Conservation (phyloP, 64 coral and sea anemone genomes). For the Acropora tenuis region DNA sequence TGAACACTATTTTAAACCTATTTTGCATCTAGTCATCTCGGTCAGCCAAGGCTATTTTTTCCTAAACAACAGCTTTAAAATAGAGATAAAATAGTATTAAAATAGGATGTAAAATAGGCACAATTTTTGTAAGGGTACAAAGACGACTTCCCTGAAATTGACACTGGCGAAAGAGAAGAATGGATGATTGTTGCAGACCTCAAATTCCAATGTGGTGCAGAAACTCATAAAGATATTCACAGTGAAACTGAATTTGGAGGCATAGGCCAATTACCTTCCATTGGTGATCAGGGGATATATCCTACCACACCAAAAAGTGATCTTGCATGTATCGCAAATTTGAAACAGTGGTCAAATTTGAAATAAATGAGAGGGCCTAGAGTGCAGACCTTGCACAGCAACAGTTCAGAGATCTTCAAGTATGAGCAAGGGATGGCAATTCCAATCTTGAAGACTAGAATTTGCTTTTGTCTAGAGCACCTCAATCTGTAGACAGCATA, state of each 20-base stretch:
- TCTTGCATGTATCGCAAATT: constrained; percentile 41
- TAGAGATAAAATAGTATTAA: no score
- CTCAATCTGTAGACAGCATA: constrained; percentile 30
- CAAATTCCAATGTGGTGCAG: no score
- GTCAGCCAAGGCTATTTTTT: no score
- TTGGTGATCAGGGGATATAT: constrained; percentile 60
- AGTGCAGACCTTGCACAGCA: constrained; percentile 18
- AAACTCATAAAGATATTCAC: no score
- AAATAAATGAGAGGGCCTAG: constrained; percentile 44
- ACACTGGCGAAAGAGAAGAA: no score
- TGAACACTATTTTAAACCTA: no score
- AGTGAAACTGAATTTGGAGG: background rate
- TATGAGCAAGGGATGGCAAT: constrained; percentile 55
- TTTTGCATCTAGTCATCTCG: no score
- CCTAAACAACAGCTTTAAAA: no score
- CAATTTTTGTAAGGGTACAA: no score
- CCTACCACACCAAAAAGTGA: constrained; percentile 51
- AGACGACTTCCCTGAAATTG: no score
- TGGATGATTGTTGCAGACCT: no score
- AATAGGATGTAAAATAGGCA: no score
- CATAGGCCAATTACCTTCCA: constrained; percentile 58
- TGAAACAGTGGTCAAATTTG: constrained; percentile 60
- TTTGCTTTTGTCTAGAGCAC: constrained; percentile 56
- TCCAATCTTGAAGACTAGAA: constrained; percentile 59
- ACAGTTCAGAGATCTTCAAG: constrained; percentile 52